phyloP scores from a whole-genome alignment of 2,113 vertebrate genomes.

The Fulmarus glacialis region DNA sequence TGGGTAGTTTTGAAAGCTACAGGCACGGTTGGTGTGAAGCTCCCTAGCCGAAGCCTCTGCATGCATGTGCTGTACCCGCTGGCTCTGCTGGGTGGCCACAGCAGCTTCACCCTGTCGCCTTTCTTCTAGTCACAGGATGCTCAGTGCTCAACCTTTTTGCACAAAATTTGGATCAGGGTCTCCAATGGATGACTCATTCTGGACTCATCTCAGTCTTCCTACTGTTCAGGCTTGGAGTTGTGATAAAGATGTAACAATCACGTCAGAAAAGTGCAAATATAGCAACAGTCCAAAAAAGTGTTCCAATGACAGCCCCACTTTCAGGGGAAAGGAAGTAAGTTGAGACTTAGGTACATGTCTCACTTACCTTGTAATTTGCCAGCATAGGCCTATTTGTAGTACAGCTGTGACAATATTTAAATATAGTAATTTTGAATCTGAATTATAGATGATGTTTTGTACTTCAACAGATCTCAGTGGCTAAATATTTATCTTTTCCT shows the following conservation, averaged over 20 bases:
- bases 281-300: background rate
- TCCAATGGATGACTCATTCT: background rate
- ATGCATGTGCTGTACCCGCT: fast-evolving
- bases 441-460: constrained; percentile 57
- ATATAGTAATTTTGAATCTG: constrained; percentile 28
- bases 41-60: background rate
- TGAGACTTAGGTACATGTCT: background rate
- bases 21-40: fast-evolving
- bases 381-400: background rate
- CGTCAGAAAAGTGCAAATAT: background rate
- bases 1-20: background rate
- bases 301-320: background rate
- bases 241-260: background rate
- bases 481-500: constrained; percentile 54
- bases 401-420: constrained; percentile 44
- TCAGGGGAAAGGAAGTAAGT: background rate
- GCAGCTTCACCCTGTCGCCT: background rate
- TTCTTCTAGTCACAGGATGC: background rate
- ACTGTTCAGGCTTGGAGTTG: background rate
- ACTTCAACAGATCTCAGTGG: constrained; percentile 4
- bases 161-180: background rate
- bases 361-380: constrained; percentile 11
- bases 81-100: background rate
- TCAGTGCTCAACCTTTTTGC: background rate
- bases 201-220: background rate